phyloP scores from a whole-genome alignment of 2,888 invertebrate species.

The Tortrix viridana region DNA sequence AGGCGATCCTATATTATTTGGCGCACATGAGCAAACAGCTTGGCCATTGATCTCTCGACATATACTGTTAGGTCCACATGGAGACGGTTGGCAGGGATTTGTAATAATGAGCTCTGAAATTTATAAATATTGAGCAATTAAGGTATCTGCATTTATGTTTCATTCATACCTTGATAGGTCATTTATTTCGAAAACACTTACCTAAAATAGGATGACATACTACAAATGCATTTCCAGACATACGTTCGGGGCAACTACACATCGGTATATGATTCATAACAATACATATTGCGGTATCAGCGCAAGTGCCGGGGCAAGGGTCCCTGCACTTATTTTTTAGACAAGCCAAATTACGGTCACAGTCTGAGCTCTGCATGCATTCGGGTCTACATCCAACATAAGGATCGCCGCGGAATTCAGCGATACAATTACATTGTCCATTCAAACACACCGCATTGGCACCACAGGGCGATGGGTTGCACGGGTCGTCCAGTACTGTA shows the following conservation, averaged over 20 bases:
- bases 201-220: slow-evolving; percentile 84
- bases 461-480: slow-evolving; percentile 88
- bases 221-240: slow-evolving; percentile 88
- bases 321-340: slow-evolving; percentile 89
- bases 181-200: slow-evolving; percentile 50
- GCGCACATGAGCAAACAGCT: slow-evolving; percentile 88
- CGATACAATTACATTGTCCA: slow-evolving; percentile 88
- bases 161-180: too few species aligned
- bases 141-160: not conserved
- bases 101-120: slow-evolving; percentile 76
- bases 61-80: slow-evolving; percentile 86
- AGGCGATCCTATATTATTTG: slow-evolving; percentile 86
- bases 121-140: not conserved
- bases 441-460: slow-evolving; percentile 88
- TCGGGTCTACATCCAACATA: slow-evolving; percentile 91
- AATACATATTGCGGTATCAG: slow-evolving; percentile 88
- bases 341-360: slow-evolving; percentile 88
- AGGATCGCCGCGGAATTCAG: slow-evolving; percentile 91
- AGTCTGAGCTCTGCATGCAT: slow-evolving; percentile 90
- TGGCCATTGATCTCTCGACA: slow-evolving; percentile 86
- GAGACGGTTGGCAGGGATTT: slow-evolving; percentile 86
- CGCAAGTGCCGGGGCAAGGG: slow-evolving; percentile 92
- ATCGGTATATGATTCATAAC: slow-evolving; percentile 87
- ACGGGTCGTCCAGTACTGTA: slow-evolving; percentile 83
- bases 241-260: slow-evolving; percentile 85